Evolutionary conservation across 2,888 invertebrate species (phyloP), one percentile per base, ranked within the genome.

Genomic region (Platerodrilus igneus): DNA sequence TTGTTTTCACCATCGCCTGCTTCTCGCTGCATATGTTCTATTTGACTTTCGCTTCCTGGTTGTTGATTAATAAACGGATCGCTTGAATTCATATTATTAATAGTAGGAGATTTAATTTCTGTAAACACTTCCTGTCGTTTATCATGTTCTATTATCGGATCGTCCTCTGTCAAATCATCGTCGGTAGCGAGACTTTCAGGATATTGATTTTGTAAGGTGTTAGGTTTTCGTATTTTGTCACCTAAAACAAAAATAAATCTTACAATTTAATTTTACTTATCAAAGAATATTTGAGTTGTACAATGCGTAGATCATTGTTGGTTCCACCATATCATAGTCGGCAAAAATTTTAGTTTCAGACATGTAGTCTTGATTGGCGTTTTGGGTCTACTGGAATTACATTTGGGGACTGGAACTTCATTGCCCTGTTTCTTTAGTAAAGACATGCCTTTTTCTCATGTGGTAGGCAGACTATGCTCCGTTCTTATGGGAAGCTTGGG

Each of bases 1-100:
- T 63, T 63, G 38, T 63, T 63, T 40, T 67, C 63, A 4, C 75
- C 75, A 38, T 75, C 75, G 3, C 74, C 75, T 44, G 72, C 73
- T 50, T 75, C 75, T 23, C 75, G 65, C 21, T 73, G 72, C 75
- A 75, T 75, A 39, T 72, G 72, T 50, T 75, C 56, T 21, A 68
- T 68, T 30, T 56, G 55, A 11, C 31, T 30, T 3, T 41, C 41
- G 3, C 18, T 31, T 11, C 25, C 36, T 6, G 33, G 3, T 25
- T 37, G 22, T 7, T 37, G 21, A 3, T 34, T 28, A 5, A 25
- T 9, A 20, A 31, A 32, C 15, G 31, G 38, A 8, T 34, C 34
- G 7, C 19, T 20, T n/a, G 10, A 13, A 11, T 18, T 18, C 3
- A 28, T 17, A 15, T 21, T 38, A 30, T 37, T 34, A 1, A 10